Conservation (phyloP, 2,113 vertebrate genomes). For the Phalacrocorax carbo region DNA sequence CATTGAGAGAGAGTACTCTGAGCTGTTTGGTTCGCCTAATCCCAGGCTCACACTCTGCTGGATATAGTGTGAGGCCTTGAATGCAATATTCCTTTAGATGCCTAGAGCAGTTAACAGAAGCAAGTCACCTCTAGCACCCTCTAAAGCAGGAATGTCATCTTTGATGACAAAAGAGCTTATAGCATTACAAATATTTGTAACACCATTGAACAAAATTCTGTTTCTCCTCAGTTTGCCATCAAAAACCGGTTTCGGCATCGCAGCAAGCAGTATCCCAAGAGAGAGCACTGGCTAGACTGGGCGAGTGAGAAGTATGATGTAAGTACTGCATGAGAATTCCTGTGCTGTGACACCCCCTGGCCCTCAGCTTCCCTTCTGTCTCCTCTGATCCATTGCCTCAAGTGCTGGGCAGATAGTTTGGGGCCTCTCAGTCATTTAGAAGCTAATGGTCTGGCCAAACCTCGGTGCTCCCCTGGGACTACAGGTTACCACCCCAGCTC, state of each 20-base stretch:
- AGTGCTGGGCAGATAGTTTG: background rate
- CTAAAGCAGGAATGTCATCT: background rate
- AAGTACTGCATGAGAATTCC: background rate
- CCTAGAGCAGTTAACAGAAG: background rate
- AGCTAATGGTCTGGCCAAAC: background rate
- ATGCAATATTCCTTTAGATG: background rate
- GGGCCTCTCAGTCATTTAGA: background rate
- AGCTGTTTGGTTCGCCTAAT: background rate
- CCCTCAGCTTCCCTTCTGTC: background rate
- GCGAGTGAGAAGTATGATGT: slow-evolving; percentile 90
- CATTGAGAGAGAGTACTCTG: background rate
- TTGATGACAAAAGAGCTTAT: background rate
- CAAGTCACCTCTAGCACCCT: background rate
- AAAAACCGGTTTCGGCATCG: slow-evolving; percentile 87
- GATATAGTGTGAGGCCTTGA: background rate
- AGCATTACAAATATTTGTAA: background rate
- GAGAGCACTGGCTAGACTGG: slow-evolving; percentile 96
- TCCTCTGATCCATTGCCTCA: background rate
- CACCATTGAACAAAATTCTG: background rate
- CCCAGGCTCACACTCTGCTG: background rate
- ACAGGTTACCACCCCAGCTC: background rate
- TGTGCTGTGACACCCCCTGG: background rate
- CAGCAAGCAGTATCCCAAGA: slow-evolving; percentile 80
- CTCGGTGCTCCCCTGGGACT: background rate
- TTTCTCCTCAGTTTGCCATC: slow-evolving; percentile 85